Conservation (phyloP, 2,797 vertebrate species). For the Psittacula echo region DNA sequence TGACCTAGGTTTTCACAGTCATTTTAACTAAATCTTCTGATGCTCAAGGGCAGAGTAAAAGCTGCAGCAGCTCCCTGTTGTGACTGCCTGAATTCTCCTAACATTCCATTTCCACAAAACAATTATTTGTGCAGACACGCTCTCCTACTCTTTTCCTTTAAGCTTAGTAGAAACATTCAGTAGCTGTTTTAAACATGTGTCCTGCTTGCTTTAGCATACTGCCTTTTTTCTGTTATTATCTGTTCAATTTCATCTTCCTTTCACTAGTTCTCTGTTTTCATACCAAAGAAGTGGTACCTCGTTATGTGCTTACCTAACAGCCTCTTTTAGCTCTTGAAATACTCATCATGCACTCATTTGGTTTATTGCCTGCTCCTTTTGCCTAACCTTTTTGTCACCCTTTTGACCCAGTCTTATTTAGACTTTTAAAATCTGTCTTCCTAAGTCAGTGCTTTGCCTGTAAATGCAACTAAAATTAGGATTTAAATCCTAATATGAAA, state of each 20-base stretch:
- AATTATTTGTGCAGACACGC: background rate
- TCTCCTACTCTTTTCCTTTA: background rate
- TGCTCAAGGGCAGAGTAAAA: background rate
- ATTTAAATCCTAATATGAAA: constrained; percentile 25
- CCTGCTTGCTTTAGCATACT: background rate
- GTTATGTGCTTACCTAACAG: background rate
- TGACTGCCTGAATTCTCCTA: background rate
- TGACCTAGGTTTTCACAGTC: background rate
- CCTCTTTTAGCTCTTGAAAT: background rate
- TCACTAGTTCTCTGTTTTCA: background rate
- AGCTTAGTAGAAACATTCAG: background rate
- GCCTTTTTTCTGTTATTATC: background rate
- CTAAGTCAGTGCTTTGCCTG: background rate
- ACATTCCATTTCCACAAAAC: background rate
- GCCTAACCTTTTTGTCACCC: background rate
- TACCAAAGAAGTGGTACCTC: background rate
- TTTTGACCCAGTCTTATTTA: background rate
- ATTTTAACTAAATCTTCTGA: background rate
- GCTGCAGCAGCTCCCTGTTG: background rate
- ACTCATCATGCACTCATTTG: background rate
- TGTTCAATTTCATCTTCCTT: background rate
- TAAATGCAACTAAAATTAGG: constrained; percentile 39
- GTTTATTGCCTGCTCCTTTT: background rate
- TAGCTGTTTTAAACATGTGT: background rate
- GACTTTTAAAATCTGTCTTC: background rate